phyloP scores from a whole-genome alignment of 2,888 invertebrate genomes.

The Conchocele bisecta region DNA sequence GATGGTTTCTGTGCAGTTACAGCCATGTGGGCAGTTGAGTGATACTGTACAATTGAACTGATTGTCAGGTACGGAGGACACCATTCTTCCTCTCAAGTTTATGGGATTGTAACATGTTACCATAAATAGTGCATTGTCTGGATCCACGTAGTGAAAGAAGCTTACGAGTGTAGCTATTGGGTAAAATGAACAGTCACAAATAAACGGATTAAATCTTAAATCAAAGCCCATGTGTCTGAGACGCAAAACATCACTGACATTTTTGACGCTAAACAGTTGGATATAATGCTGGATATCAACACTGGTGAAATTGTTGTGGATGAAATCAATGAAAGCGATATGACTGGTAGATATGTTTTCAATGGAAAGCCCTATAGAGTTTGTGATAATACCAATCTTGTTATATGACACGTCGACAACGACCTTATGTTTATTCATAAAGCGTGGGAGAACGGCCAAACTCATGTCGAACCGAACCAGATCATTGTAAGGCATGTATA shows the following conservation, averaged over 20 bases:
- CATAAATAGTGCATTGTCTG: slow-evolving; percentile 34
- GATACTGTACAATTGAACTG: slow-evolving; percentile 42
- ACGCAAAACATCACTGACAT: background rate
- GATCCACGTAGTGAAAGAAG: slow-evolving; percentile 19
- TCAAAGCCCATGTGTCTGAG: slow-evolving; percentile 30
- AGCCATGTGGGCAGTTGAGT: slow-evolving; percentile 23
- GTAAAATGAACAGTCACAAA: slow-evolving; percentile 43
- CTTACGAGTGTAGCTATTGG: background rate
- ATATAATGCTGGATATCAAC: slow-evolving; percentile 13
- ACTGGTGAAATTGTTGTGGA: slow-evolving; percentile 36
- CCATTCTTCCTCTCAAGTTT: slow-evolving; percentile 13
- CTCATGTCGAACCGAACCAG: slow-evolving; percentile 26
- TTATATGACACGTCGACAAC: slow-evolving; percentile 32
- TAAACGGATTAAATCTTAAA: slow-evolving; percentile 39
- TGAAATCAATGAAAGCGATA: background rate
- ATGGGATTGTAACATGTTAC: slow-evolving; percentile 26
- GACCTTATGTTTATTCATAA: background rate
- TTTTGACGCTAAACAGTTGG: background rate
- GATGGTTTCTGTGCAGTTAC: slow-evolving; percentile 28
- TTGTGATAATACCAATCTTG: slow-evolving; percentile 15
- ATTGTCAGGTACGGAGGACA: slow-evolving; percentile 1
- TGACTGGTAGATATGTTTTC: background rate
- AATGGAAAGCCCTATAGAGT: slow-evolving; percentile 23
- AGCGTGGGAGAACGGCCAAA: background rate
- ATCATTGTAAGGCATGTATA: slow-evolving; percentile 25